Evolutionary conservation across 2,888 invertebrate species (phyloP).

Genomic region (Andrena marginata): DNA sequence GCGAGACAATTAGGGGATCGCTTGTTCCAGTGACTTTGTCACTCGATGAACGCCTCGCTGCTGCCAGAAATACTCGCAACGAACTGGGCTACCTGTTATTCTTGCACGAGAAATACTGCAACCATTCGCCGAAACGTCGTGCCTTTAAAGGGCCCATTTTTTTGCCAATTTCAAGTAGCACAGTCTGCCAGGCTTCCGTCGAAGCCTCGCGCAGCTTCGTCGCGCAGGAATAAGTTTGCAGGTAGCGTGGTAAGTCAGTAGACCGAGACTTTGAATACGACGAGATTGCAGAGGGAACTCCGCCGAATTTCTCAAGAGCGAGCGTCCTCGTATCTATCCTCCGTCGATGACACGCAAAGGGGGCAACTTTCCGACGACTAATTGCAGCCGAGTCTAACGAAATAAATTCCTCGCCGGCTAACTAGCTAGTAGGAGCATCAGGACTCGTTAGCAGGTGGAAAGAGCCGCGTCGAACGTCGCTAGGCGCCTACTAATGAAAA

Average conservation of each 20-base stretch:
- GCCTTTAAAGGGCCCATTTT: too few species aligned
- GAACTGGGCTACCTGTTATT: not conserved
- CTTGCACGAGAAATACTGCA: not conserved
- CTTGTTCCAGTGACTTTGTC: slow-evolving; percentile 37
- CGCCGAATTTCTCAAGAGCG: not conserved
- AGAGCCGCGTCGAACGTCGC: slow-evolving; percentile 56
- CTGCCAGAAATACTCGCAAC: slow-evolving; percentile 11
- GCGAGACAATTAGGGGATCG: slow-evolving; percentile 57
- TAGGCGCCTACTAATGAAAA: slow-evolving; percentile 62
- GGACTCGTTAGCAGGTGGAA: slow-evolving; percentile 55
- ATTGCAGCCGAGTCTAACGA: slow-evolving; percentile 38
- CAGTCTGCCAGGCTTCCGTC: not conserved
- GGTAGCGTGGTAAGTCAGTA: not conserved
- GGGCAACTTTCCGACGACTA: slow-evolving; percentile 6
- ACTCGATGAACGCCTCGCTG: slow-evolving; percentile 28
- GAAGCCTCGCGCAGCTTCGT: not conserved
- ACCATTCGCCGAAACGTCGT: too few species aligned
- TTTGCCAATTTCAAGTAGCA: too few species aligned
- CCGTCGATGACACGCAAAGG: not conserved
- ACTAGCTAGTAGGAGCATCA: slow-evolving; percentile 38
- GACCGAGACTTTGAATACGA: not conserved
- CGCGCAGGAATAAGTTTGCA: not conserved
- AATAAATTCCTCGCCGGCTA: slow-evolving; percentile 42
- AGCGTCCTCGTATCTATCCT: not conserved
- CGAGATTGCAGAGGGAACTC: not conserved